Conservation (phyloP, 2,797 vertebrate genomes). For the Scyliorhinus canicula region DNA sequence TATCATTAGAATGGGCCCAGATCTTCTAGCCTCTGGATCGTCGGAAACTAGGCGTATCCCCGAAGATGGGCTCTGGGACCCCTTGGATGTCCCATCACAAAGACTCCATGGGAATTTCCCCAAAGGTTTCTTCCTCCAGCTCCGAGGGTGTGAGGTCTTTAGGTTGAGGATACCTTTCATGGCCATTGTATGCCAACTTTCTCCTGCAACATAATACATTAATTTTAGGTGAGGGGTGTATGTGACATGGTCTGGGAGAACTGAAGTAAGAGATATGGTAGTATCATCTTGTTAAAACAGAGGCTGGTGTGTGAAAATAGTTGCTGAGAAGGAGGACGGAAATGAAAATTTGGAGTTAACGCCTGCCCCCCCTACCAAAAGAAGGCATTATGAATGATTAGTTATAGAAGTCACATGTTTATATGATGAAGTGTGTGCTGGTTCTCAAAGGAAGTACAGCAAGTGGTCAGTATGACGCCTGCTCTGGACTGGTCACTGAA, state of each 20-base stretch:
- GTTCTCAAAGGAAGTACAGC: not conserved
- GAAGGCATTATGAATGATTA: not conserved
- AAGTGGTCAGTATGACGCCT: not conserved
- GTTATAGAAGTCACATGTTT: not conserved
- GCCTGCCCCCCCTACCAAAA: not conserved
- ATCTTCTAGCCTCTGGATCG: no score
- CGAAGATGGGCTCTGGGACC: no score
- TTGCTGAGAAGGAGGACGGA: not conserved
- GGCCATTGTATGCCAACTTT: not conserved
- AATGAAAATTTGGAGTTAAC: not conserved
- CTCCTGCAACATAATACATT: not conserved
- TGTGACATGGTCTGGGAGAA: not conserved
- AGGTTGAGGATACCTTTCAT: not conserved
- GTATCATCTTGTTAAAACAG: not conserved
- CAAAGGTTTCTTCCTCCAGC: not conserved
- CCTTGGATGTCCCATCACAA: no score
- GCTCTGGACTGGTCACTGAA: not conserved
- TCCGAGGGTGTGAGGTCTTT: not conserved
- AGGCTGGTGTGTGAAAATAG: not conserved
- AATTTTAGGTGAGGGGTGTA: not conserved
- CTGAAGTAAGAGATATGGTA: not conserved
- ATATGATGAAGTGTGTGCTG: not conserved
- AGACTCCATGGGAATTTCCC: no score
- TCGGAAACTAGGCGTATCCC: not conserved
- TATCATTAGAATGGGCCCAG: not conserved